A percentile compares a stretch with the other conserved stretches of the same genome.
Conservation (phyloP, 2,888 invertebrate species). For the Lottia gigantea region DNA sequence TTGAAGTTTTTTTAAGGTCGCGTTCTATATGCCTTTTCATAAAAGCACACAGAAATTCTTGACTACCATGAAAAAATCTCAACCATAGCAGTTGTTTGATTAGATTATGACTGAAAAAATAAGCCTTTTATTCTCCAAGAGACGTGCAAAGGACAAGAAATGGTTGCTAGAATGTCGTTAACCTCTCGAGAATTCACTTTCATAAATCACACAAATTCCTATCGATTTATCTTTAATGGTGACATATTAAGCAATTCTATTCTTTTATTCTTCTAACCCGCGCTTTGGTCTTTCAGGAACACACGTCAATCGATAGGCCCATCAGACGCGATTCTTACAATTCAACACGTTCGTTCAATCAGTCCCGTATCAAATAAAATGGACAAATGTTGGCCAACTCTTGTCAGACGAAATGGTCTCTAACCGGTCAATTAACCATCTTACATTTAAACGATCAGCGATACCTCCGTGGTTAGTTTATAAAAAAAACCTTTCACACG, state of each 20-base stretch:
- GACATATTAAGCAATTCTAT: conserved; percentile 2
- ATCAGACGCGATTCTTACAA: neutral
- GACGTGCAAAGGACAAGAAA: neutral
- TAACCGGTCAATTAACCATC: too few relatives aligned
- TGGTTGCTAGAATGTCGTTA: neutral
- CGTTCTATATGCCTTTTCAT: too few relatives aligned
- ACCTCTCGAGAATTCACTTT: neutral
- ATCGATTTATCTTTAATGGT: conserved; percentile 6
- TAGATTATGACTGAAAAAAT: too few relatives aligned
- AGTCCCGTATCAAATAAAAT: neutral
- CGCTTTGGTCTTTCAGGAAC: neutral
- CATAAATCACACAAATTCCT: conserved; percentile 10
- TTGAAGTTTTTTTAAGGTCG: too few relatives aligned
- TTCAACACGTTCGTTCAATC: conserved; percentile 6
- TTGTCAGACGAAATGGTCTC: neutral
- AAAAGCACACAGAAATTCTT: too few relatives aligned
- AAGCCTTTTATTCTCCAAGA: neutral
- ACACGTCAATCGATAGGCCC: neutral
- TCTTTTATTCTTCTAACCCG: neutral
- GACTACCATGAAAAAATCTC: too few relatives aligned
- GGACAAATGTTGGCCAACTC: conserved; percentile 4
- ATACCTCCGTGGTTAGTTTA: too few relatives aligned
- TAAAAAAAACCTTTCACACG: neutral
- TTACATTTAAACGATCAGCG: too few relatives aligned
- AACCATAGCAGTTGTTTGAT: too few relatives aligned